Evolutionary conservation across 2,888 invertebrate genomes (phyloP).

Genomic region (Tillus elongatus): DNA sequence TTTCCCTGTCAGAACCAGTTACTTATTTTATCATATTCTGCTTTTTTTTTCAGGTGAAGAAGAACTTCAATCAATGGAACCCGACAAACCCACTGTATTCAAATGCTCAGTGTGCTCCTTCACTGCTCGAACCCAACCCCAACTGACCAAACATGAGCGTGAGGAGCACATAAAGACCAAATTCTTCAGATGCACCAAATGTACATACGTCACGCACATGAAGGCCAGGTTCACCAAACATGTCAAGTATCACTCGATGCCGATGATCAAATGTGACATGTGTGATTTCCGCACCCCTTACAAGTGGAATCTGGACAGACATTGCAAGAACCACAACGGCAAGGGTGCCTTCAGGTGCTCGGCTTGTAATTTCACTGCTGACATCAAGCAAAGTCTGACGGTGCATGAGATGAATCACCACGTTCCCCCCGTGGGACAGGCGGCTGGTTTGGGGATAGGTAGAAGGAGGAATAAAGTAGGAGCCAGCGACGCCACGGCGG

Average conservation of each 20-base stretch:
- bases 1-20: no score
- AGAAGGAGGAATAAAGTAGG: constrained; percentile 66
- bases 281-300: constrained; percentile 91
- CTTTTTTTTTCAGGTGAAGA: no score
- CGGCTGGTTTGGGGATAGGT: constrained; percentile 47
- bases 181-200: constrained; percentile 79
- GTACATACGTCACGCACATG: constrained; percentile 85
- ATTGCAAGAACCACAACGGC: constrained; percentile 85
- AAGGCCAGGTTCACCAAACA: constrained; percentile 85
- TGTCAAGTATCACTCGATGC: constrained; percentile 89
- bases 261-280: constrained; percentile 86
- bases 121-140: constrained; percentile 54
- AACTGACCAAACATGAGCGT: constrained; percentile 61
- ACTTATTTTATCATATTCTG: no score
- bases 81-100: constrained; percentile 26
- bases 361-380: constrained; percentile 82
- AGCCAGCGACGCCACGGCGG: constrained; percentile 53
- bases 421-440: constrained; percentile 68
- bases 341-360: constrained; percentile 75
- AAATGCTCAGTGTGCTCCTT: constrained; percentile 63
- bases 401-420: constrained; percentile 89
- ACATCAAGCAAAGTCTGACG: constrained; percentile 84
- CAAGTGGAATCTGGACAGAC: constrained; percentile 88
- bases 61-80: no score
- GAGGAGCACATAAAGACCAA: constrained; percentile 67